These are phyloP conservation scores for Agrotis ipsilon DNA, from an alignment of 2,888 invertebrate genomes.

Conservation along the genomic window DNA sequence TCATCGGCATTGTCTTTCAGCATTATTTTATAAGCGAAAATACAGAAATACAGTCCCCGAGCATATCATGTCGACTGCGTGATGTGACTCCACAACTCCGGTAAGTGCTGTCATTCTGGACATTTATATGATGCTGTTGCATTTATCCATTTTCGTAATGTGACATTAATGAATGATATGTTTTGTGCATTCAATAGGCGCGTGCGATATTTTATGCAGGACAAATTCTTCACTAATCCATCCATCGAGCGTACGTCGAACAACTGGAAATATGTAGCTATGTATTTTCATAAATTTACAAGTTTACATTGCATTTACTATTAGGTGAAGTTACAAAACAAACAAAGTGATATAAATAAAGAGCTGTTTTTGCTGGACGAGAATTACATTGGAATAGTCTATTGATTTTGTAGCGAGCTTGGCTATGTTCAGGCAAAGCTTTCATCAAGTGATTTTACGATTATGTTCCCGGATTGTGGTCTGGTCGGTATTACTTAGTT, in stretches of 20 bases:
- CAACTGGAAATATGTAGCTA: conserved; percentile 32
- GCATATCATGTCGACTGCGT: conserved; percentile 74
- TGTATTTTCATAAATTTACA: conserved; percentile 35
- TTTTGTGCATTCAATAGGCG: conserved; percentile 73
- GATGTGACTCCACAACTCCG: conserved; percentile 74
- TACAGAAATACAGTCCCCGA: conserved; percentile 62
- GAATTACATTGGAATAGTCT: conserved; percentile 53
- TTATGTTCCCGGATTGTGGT: conserved; percentile 41
- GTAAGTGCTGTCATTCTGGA: conserved; percentile 64
- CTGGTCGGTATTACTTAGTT: conserved; percentile 32
- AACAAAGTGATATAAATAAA: conserved; percentile 53
- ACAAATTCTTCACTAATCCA: conserved; percentile 62
- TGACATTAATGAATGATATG: conserved; percentile 76
- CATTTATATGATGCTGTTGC: conserved; percentile 75
- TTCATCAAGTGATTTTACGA: conserved; percentile 57
- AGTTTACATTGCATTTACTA: conserved; percentile 39
- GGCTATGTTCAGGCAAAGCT: conserved; percentile 38
- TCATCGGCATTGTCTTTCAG: conserved; percentile 63
- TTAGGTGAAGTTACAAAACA: conserved; percentile 39
- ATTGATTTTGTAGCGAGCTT: conserved; percentile 50
- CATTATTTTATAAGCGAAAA: conserved; percentile 76
- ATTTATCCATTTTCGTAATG: conserved; percentile 77
- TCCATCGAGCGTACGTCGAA: conserved; percentile 48
- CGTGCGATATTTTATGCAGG: conserved; percentile 56
- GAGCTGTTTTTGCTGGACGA: conserved; percentile 39